A percentile compares a stretch with the other conserved stretches of the same genome.
These are phyloP conservation scores for Drosophila serrata DNA, from an alignment of 1,140 invertebrate genomes.

Conservation along the genomic window DNA sequence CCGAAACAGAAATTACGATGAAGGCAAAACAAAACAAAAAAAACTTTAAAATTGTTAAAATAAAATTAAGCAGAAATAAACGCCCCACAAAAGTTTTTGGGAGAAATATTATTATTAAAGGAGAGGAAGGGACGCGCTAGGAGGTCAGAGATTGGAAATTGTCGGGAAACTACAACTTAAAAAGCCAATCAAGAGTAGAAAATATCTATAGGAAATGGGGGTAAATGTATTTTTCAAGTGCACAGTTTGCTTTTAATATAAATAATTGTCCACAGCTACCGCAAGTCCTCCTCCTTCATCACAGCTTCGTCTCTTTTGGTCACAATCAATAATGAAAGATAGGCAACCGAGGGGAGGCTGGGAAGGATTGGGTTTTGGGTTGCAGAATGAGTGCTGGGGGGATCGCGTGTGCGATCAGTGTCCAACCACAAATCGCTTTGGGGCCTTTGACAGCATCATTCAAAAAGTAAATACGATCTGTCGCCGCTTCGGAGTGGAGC, in stretches of 20 bases:
- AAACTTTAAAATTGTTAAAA: conserved; percentile 70
- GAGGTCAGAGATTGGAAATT: conserved; percentile 1
- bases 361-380: not conserved
- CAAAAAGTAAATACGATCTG: conserved; percentile 70
- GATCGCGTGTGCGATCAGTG: conserved; percentile 69
- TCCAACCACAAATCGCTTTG: conserved; percentile 79
- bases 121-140: not conserved
- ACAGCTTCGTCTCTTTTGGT: conserved; percentile 64
- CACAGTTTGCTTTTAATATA: conserved; percentile 62
- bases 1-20: conserved; percentile 55
- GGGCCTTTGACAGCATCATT: conserved; percentile 80
- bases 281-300: conserved; percentile 31
- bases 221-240: conserved; percentile 1
- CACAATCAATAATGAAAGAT: conserved; percentile 80
- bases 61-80: conserved; percentile 82
- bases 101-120: conserved; percentile 2
- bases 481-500: conserved; percentile 27
- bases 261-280: conserved; percentile 70
- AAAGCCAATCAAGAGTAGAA: not conserved
- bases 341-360: conserved; percentile 22
- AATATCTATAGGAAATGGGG: not conserved
- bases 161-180: not conserved
- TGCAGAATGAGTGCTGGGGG: conserved; percentile 4
- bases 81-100: conserved; percentile 48
- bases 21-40: conserved; percentile 46